Evolutionary conservation across 2,113 vertebrate genomes (phyloP).

Genomic region (Dromas ardeola): DNA sequence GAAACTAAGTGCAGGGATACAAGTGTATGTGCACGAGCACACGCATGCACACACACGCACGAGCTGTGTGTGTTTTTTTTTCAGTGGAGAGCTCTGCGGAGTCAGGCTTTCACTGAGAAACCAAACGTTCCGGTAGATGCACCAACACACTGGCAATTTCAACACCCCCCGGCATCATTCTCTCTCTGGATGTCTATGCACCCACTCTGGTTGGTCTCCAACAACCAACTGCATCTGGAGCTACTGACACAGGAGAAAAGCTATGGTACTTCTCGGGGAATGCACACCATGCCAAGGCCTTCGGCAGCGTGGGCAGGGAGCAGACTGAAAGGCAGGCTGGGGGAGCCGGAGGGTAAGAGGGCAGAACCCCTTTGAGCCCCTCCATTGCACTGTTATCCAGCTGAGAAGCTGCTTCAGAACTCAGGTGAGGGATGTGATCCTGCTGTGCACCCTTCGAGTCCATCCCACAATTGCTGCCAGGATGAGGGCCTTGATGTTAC

Average conservation of each 20-base stretch:
- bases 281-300: too few relatives aligned
- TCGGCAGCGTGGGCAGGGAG: background rate
- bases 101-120: background rate
- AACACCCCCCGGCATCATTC: too few relatives aligned
- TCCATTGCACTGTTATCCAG: background rate
- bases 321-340: background rate
- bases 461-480: background rate
- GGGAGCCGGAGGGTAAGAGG: background rate
- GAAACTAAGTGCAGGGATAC: background rate
- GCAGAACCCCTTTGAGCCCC: background rate
- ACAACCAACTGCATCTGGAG: background rate
- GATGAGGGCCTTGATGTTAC: too few relatives aligned
- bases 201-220: too few relatives aligned
- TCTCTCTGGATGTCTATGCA: background rate
- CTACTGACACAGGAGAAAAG: background rate
- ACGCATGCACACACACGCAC: accelerated
- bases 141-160: background rate
- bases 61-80: too few relatives aligned
- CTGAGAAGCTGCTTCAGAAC: background rate
- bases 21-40: background rate
- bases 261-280: background rate
- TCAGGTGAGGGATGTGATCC: background rate
- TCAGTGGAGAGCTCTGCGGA: background rate
- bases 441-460: too few relatives aligned
- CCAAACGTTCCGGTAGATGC: background rate